Percentiles rank a stretch among this genome's conserved stretches.
Conservation (phyloP, 1,140 invertebrate genomes). For the Drosophila virilis region DNA sequence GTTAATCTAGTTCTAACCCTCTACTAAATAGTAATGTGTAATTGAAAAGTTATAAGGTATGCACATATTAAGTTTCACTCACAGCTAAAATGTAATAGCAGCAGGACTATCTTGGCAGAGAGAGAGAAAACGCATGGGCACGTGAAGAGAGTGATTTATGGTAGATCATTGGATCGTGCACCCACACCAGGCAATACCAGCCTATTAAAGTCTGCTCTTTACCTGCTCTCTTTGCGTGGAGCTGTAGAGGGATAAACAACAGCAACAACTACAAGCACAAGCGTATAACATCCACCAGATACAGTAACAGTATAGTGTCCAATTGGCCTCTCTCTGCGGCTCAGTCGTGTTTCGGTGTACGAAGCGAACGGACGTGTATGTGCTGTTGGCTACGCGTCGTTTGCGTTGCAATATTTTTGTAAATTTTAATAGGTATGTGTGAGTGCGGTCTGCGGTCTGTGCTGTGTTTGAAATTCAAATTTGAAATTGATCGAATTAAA, state of each 20-base stretch:
- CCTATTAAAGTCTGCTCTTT: conserved; percentile 13
- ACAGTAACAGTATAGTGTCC: conserved; percentile 29
- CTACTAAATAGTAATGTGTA: neutral
- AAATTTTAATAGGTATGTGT: conserved; percentile 35
- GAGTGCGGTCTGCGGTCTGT: conserved; percentile 5
- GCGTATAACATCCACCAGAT: conserved; percentile 27
- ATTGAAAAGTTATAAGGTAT: neutral
- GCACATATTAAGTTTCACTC: conserved; percentile 5
- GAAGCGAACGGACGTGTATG: conserved; percentile 23
- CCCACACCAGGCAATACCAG: neutral
- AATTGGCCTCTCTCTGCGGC: conserved; percentile 26
- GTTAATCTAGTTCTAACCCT: conserved; percentile 2
- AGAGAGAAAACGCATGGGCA: neutral
- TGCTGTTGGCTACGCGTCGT: neutral
- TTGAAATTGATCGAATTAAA: conserved; percentile 16
- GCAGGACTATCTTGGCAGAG: neutral
- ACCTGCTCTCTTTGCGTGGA: conserved; percentile 3
- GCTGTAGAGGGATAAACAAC: conserved; percentile 11
- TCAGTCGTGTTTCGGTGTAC: conserved; percentile 47
- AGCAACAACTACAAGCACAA: conserved; percentile 9
- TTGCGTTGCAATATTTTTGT: conserved; percentile 43
- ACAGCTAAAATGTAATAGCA: neutral
- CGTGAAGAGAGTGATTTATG: neutral
- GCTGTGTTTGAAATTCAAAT: conserved; percentile 8
- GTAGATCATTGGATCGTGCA: conserved; percentile 18